phyloP scores from a whole-genome alignment of 1,140 invertebrate genomes.

The Globodera rostochiensis region DNA sequence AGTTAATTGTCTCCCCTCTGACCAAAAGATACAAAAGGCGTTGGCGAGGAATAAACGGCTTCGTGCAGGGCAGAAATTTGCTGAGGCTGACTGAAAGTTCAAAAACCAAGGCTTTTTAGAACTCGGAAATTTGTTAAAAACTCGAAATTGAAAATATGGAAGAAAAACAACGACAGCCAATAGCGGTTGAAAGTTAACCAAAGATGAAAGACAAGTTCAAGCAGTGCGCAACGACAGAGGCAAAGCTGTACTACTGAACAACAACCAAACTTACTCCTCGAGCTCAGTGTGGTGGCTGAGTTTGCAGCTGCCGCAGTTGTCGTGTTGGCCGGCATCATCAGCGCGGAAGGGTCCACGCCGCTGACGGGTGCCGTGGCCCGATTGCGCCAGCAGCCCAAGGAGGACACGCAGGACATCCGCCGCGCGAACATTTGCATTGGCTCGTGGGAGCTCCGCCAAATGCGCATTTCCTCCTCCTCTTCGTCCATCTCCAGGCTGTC shows the following conservation, averaged over 20 bases:
- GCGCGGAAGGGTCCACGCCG: background rate
- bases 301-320: background rate
- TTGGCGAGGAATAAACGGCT: constrained; percentile 52
- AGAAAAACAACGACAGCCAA: background rate
- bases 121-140: background rate
- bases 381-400: constrained; percentile 2
- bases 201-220: background rate
- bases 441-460: background rate
- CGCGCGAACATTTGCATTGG: constrained; percentile 3
- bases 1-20: constrained; percentile 41
- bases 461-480: background rate
- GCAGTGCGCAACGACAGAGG: constrained; percentile 1
- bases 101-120: background rate
- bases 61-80: constrained; percentile 42
- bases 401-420: constrained; percentile 11
- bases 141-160: background rate
- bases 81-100: constrained; percentile 32
- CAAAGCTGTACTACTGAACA: background rate
- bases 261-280: constrained; percentile 1
- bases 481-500: background rate
- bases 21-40: constrained; percentile 44
- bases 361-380: background rate
- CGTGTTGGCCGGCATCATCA: background rate
- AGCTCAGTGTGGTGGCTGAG: background rate
- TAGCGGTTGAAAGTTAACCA: background rate